Base-by-base conservation (phyloP, 2,113 vertebrate species). In the Myxocyprinus asiaticus region DNA sequence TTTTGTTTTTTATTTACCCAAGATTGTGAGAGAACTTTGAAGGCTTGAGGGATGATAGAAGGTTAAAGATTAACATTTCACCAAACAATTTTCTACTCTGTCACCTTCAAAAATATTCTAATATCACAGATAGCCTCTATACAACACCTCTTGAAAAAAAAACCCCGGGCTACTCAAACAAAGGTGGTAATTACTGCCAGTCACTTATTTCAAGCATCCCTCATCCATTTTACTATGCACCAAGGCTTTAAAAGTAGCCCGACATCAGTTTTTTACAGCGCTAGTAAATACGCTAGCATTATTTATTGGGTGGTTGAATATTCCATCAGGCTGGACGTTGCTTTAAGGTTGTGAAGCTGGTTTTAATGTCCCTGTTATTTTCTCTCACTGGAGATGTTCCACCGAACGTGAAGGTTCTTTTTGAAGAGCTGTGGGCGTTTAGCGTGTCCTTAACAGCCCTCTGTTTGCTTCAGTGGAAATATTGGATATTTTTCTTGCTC, bases 261-360 rank as follows among this genome's bases (percentile, higher is more conserved):
- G 86, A 87, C 80, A 81, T 82, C 81, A 81, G 84, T 83, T 84
- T 90, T 89, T 90, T 87, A 85, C 84, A 79, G 86, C 83, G 80
- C 63, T 70, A n/a, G 70, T 82, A 80, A 89, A 89, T 81, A 81
- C 7, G 42, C 53, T 69, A 80, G 62, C 79, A 82, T 91, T 91
- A 89, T 93, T 91, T 92, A 91, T 89, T 85, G 86, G 79, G 33
- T 83, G 81, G 81, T 71, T 86, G 84, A 3, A 85, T 83, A 83
- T 86, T 88, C 81, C 87, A 76, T 88, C 88, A 86, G 74, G 5
- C 76, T 85, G 83, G 83, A 88, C 84, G 85, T 80, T 71, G 53
- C 66, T 84, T 72, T 79, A 64, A 9, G 42, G 48, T 75, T 55
- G 67, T 66, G 72, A 75, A n/a, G 72, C 17, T 63, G 45, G 42